Evolutionary conservation across 2,888 invertebrate genomes (phyloP), one percentile per base, ranked within the genome.

Genomic region (Linnaemya tessellans): DNA sequence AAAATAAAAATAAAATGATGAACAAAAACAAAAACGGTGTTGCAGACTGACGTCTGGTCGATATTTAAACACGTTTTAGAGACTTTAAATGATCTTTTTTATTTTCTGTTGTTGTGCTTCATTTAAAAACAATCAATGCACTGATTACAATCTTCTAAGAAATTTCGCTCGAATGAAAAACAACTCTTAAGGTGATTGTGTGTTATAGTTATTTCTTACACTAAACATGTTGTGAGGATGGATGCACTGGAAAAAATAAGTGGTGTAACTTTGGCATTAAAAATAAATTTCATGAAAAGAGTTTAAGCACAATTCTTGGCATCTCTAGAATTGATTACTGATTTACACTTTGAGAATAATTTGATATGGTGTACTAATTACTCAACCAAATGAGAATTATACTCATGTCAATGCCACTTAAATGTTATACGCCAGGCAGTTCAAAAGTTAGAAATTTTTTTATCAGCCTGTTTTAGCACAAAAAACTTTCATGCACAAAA

Each of bases 41-140:
- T 62, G 75, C 35, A 56, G 49, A 25, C 49, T 60, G 49, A 4
- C 46, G 65, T 46, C 51, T 82, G 75, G 22, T 38, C 51, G 77
- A 64, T 83, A 78, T 71, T 83, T 51, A 78, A 83, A 78, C 82
- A 83, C 82, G 82, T 83, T 82, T 71, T 65, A 73, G 64, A 54
- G 58, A 77, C 58, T 41, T 71, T 58, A 65, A 82, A 77, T 56
- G 25, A 35, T 74, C 9, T n/a, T 56, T 58, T 11, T 30, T 43
- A 30, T 30, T 54, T 56, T n/a, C 25, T 70, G 70, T 77, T 80
- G 43, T 67, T 60, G 41, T 60, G 79, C 82, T 85, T 85, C 82
- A 85, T 85, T 85, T 82, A 85, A 82, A 85, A 85, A 80, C 85
- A 82, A 85, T 85, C 85, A 85, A 82, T 85, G 79, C 65, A 75